A percentile compares a stretch with the other conserved stretches of the same genome.
phyloP scores from a whole-genome alignment of 2,888 invertebrate species.

The Microctonus aethiopoides region DNA sequence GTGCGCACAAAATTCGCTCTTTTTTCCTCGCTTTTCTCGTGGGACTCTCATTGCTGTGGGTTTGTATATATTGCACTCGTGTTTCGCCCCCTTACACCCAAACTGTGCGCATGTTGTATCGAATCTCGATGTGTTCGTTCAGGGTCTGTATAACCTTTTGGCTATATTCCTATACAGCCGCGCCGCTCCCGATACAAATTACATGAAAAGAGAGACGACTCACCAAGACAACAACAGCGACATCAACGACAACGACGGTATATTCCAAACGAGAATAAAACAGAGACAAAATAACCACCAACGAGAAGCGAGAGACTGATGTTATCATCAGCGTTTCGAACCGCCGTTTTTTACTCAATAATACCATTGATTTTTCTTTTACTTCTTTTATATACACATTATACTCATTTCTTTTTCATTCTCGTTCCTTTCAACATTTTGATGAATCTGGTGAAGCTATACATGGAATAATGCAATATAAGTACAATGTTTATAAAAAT shows the following conservation, averaged over 20 bases:
- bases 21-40: constrained; percentile 43
- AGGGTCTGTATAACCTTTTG: constrained; percentile 43
- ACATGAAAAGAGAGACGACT: constrained; percentile 59
- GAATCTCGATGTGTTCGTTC: constrained; percentile 22
- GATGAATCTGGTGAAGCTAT: constrained; percentile 25
- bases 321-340: constrained; percentile 57
- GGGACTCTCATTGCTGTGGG: neutral
- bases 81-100: constrained; percentile 43
- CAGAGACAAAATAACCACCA: constrained; percentile 32
- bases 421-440: constrained; percentile 36
- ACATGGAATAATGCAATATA: constrained; percentile 41
- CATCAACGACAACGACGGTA: constrained; percentile 39
- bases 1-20: constrained; percentile 41
- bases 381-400: constrained; percentile 31
- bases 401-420: constrained; percentile 13
- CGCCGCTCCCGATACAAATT: constrained; percentile 66
- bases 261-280: constrained; percentile 26
- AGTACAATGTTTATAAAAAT: neutral
- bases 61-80: constrained; percentile 10
- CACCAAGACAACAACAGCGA: constrained; percentile 24
- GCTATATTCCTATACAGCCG: constrained; percentile 40
- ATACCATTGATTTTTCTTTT: constrained; percentile 36
- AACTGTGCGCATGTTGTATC: constrained; percentile 16
- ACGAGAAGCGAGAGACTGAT: constrained; percentile 54
- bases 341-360: constrained; percentile 41